Percentiles rank a stretch among this genome's conserved stretches.
phyloP scores from a whole-genome alignment of 2,888 invertebrate genomes.

The Napeogenes sylphis region DNA sequence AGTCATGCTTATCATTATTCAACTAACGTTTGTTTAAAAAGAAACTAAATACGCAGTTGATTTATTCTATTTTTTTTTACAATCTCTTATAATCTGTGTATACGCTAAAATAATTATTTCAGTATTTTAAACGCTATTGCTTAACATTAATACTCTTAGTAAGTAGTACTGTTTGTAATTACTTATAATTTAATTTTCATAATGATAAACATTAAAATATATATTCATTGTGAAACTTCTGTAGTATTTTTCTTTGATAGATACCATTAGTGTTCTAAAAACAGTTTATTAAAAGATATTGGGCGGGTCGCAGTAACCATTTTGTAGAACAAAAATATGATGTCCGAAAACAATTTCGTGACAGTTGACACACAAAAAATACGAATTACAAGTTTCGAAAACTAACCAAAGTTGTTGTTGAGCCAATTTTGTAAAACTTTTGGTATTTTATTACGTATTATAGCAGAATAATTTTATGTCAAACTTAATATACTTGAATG shows the following conservation, averaged over 20 bases:
- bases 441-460: too few species aligned
- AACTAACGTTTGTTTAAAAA: too few species aligned
- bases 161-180: too few species aligned
- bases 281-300: slow-evolving; percentile 62
- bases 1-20: too few species aligned
- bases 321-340: slow-evolving; percentile 56
- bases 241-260: slow-evolving; percentile 42
- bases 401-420: slow-evolving; percentile 6
- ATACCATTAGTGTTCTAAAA: slow-evolving; percentile 59
- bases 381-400: slow-evolving; percentile 22
- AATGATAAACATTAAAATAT: neutral
- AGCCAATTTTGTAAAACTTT: slow-evolving; percentile 6
- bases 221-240: neutral
- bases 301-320: slow-evolving; percentile 49
- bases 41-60: too few species aligned
- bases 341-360: slow-evolving; percentile 52
- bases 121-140: too few species aligned
- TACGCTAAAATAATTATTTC: too few species aligned
- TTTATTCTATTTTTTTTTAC: too few species aligned
- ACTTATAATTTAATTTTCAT: neutral
- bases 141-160: too few species aligned
- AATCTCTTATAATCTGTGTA: too few species aligned
- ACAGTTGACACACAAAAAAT: slow-evolving; percentile 52
- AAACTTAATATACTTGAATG: too few species aligned
- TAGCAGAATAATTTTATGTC: too few species aligned